Base-by-base conservation (phyloP, 2,113 vertebrate species). In the Petrocephalus zakoni region DNA sequence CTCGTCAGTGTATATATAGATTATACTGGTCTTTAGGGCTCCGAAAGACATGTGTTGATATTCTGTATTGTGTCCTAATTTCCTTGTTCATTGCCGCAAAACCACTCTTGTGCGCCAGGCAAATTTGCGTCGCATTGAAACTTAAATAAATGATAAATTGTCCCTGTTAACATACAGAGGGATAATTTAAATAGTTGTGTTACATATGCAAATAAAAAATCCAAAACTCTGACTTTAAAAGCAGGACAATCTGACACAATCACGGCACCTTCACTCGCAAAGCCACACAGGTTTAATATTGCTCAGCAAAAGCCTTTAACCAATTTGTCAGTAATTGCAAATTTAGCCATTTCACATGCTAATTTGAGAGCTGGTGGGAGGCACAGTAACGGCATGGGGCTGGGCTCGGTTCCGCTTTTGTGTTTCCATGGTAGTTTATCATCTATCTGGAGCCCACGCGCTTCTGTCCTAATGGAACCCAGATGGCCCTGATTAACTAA, bases 401-500 rank as follows among this genome's bases (percentile, higher is more conserved):
- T 78, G 34, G 72, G 72, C 72, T 78, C 37, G 34, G 72, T 34
- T 78, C 17, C 4, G 34, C 72, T 42, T 42, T 42, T 42, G 72
- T 78, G 72, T 78, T 78, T 78, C 72, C 72, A 78, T 19, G 72
- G 72, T 29, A 78, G 34, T 78, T 42, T 6, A 78, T 78, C 72
- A 78, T 78, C 72, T 78, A 29, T 78, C 72, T 78, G 1, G 5
- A 13, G 72, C 72, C 34, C 72, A 42, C 72, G 17, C n/a, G 72
- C 72, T 78, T 42, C 72, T 42, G 29, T 42, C 15, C 5, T 78
- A 78, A 78, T 78, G 72, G 34, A 29, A 42, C 72, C 72, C 72
- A 78, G 72, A 78, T 78, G 72, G 72, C 5, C 34, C 72, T 78
- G 72, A 78, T 78, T 78, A 42, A 78, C 34, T 78, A 78, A 78